Evolutionary conservation across 1,140 invertebrate genomes (phyloP), one percentile per base, ranked within the genome.

Genomic region (Nephila pilipes): DNA sequence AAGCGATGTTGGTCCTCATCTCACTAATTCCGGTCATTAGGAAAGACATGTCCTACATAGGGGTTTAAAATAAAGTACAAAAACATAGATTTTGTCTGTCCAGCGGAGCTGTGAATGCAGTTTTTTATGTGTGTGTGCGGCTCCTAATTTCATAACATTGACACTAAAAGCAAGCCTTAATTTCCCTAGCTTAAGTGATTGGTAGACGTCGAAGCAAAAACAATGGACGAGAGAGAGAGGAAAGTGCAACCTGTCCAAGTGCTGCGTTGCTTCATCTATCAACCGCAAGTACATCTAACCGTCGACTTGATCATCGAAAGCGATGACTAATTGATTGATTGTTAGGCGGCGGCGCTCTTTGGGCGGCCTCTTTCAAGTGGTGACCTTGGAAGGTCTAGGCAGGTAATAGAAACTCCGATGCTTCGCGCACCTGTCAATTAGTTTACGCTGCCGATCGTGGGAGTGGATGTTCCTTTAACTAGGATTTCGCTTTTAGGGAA

Each of bases 321-420:
- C 63, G 63, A 65, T 65, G 63, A 65, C 63, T 65, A 65, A 65
- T 65, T 65, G 63, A 65, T 65, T 65, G 63, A 65, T 65, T 29
- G 63, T 65, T 65, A 65, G 63, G 63, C 63, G 63, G 63, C 63
- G 63, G 63, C 63, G n/a, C 63, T 65, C 22, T 65, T 65, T 29
- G 63, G 63, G 63, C 63, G 63, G 63, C 63, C 63, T 65, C 63
- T 65, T 65, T 65, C 63, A 65, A 65, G 63, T 65, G 46, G 46
- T 25, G 63, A 65, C 63, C 63, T 65, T 65, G 63, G 22, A 65
- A 65, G 63, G 63, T 65, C 63, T n/a, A 14, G 63, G 12, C 63
- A 29, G 63, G 63, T 65, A 65, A 65, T 65, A 65, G 63, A 65
- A 65, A 25, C 63, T 65, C 63, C 25, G 63, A 22, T 63, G 25